Evolutionary conservation across 2,797 vertebrate genomes (phyloP), one percentile per base, ranked within the genome.

Genomic region (Channa striata): DNA sequence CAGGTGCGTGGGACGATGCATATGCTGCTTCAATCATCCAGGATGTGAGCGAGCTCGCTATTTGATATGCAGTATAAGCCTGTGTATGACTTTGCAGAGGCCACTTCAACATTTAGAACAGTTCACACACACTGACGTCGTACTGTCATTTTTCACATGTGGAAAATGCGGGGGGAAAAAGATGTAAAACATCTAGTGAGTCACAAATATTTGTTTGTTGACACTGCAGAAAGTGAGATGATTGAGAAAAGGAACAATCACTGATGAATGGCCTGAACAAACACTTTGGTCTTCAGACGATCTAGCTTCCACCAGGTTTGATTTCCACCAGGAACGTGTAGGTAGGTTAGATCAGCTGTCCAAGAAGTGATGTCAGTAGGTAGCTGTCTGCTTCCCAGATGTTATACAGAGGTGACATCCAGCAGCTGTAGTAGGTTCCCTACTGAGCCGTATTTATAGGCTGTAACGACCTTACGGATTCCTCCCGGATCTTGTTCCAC

Each of bases 1-100:
- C 84, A 77, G 74, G 17, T 8, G 20, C 1, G 13, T 57, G 1
- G 56, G 30, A 8, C 8, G 11, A 67, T 58, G 72, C 81, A 82
- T 78, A 69, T 59, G 62, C 46, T 2, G 33, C 72, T 80, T 85
- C 81, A 83, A 72, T 80, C 78, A 82, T 40, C 20, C 34, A 10
- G 78, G 59, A 66, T 82, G 83, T 72, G 53, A 79, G 65, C 49
- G 17, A 43, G 46, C 47, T 43, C 0, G 14, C 44, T 21, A 59
- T 85, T 71, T 82, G 65, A 87, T 73, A 68, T 66, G 54, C 52
- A 43, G 1, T 63, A 60, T 19, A 30, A 75, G 59, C 42, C 25
- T 52, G 52, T 6, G 37, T 25, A 53, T 59, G 59, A 49, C 52
- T 59, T 4, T 37, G 46, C 56, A 59, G 33, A 33, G 67, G 37